These are phyloP conservation scores for Decapterus maruadsi DNA, from an alignment of 2,797 vertebrate species.

Conservation along the genomic window DNA sequence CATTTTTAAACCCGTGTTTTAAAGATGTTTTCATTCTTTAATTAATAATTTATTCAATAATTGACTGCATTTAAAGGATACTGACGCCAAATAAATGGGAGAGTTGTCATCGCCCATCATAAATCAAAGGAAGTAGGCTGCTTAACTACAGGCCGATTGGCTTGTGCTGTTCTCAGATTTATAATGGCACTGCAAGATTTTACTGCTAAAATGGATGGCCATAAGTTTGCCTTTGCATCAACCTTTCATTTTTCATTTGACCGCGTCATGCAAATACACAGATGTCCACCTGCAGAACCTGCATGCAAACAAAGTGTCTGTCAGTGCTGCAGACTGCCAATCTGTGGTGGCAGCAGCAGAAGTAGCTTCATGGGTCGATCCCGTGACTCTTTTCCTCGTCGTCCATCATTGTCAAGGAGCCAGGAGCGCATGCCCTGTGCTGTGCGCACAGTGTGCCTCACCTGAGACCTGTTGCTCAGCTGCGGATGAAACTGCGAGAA, in stretches of 20 bases:
- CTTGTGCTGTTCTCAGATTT: background rate
- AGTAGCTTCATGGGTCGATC: background rate
- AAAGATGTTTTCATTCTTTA: no score
- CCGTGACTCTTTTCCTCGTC: background rate
- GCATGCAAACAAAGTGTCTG: constrained; percentile 71
- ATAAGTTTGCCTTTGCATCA: background rate
- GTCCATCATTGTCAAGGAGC: background rate
- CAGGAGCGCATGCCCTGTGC: constrained; percentile 55
- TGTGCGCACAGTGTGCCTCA: constrained; percentile 24
- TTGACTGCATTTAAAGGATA: background rate
- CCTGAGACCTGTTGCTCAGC: constrained; percentile 69
- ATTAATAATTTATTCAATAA: no score
- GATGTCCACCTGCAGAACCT: constrained; percentile 10
- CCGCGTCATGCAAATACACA: constrained; percentile 56
- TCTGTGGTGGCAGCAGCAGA: background rate
- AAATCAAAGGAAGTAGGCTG: background rate
- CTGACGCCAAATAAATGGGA: background rate
- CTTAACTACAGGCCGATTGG: background rate
- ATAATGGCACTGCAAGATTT: background rate
- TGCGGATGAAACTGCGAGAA: constrained; percentile 3
- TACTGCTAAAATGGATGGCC: no score
- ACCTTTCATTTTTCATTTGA: background rate
- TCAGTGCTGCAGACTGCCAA: background rate
- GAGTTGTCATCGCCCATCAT: background rate
- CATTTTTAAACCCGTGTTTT: background rate